Evolutionary conservation across 2,797 vertebrate species (phyloP), one percentile per base, ranked within the genome.

Genomic region (Ispidina picta): DNA sequence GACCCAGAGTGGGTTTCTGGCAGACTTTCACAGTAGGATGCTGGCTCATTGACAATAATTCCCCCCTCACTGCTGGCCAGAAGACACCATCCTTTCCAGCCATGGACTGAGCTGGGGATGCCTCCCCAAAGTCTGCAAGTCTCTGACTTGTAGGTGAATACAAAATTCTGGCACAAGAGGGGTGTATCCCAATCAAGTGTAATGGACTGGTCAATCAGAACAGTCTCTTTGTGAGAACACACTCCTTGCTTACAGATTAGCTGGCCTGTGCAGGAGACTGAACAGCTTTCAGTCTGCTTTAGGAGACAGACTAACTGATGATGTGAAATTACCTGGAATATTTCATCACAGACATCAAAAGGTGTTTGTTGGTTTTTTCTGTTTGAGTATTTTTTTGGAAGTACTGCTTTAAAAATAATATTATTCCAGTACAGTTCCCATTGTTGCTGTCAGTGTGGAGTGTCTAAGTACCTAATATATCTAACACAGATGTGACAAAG

Each of bases 401-500:
- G 79, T 92, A 73, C 54, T 66, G 49, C 58, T 90, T 82, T 56
- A 92, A 92, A 90, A 89, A 91, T 39, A 18, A 6, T 81, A 88
- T 93, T 91, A 92, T 95, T 91, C 55, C 90, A 83, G 37, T 91
- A 71, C 76, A 89, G 88, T 83, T 95, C 58, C 68, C 88, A 92
- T 83, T 94, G 83, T 94, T 92, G 80, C 91, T 93, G 66, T 93
- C 83, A 91, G n/a, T 60, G 35, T 79, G 43, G 79, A 91, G 75
- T 68, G 62, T 83, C 74, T 92, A 71, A 94, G 60, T 76, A 44
- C 46, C 86, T 93, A 70, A 93, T 73, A 43, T 43, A 89, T 86
- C 75, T 83, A 83, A 88, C 74, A 77, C 78, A 92, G 92, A 93
- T 70, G 77, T 92, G 84, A 89, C 88, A 93, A 96, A 94, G 79